Evolutionary conservation across 2,888 invertebrate genomes (phyloP), one percentile per base, ranked within the genome.

Genomic region (Hedychridium roseum): DNA sequence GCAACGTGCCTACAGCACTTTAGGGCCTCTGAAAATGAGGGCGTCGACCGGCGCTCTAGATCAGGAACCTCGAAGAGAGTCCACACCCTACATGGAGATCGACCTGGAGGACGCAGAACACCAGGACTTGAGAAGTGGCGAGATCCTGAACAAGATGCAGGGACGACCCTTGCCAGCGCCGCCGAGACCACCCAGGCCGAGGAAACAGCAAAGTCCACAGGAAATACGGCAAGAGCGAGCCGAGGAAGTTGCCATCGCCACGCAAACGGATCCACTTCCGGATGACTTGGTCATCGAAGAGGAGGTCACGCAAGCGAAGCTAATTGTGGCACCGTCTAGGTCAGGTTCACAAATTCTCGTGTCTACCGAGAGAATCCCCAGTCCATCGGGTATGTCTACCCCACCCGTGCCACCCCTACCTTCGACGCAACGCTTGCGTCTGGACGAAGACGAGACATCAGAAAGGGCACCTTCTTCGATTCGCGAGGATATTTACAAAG

Each of bases 131-230:
- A 86, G 89, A 53, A 90, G 90, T 14, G 91, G 89, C 5, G 88
- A 88, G 52, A 83, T 91, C 31, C 83, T 92, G 1, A 88, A 86
- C 66, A 91, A 88, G 81, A 93, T 94, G 88, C 90, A 91, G 79
- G 88, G 88, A 61, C 83, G 94, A 54, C 94, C 94, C 0, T 78
- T 94, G 57, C 94, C 94, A 1, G 88, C 94, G 2, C 94, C 94
- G 0, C 94, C 94, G 1, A 82, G 92, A 47, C 93, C 93, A 26
- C 91, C 92, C 0, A 84, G 92, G 54, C 84, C 83, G 15, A 83
- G 84, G 18, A 65, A 62, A 1, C 47, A 59, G 0, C 36, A 36
- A 1, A 16, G 18, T 6, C 2, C 53, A 39, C 1, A 16, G 14
- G 9, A 48, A 39, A 3, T 27, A 42, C 9, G 55, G 68, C 82